Evolutionary conservation across 2,113 vertebrate genomes (phyloP).

Genomic region (Tamias sibiricus): DNA sequence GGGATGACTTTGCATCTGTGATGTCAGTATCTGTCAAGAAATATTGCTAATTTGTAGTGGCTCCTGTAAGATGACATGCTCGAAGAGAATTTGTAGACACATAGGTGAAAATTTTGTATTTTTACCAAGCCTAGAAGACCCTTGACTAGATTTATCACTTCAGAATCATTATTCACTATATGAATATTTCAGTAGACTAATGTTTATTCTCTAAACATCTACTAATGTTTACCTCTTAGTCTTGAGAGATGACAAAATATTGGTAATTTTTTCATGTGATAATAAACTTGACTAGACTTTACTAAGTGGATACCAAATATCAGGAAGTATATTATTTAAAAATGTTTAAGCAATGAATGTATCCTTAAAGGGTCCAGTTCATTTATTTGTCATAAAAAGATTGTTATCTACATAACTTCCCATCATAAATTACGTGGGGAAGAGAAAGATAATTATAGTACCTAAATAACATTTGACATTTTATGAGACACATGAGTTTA

Average conservation of each 20-base stretch:
- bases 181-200: not conserved
- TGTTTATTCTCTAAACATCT: not conserved
- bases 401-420: not conserved
- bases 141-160: not conserved
- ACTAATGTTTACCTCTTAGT: no score
- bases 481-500: not conserved
- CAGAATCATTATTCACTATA: not conserved
- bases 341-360: not conserved
- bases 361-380: not conserved
- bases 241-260: not conserved
- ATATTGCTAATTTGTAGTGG: not conserved
- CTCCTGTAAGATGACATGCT: not conserved
- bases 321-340: not conserved
- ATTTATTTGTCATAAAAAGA: not conserved
- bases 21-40: not conserved
- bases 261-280: not conserved
- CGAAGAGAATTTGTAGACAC: not conserved
- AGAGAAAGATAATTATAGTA: not conserved
- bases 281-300: not conserved
- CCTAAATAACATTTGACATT: not conserved
- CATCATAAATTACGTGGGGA: not conserved
- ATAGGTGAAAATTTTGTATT: not conserved
- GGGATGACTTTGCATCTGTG: not conserved
- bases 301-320: not conserved
- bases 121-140: not conserved